These are phyloP conservation scores for Palloptera scutellata DNA, from an alignment of 2,888 invertebrate genomes.

Conservation along the genomic window DNA sequence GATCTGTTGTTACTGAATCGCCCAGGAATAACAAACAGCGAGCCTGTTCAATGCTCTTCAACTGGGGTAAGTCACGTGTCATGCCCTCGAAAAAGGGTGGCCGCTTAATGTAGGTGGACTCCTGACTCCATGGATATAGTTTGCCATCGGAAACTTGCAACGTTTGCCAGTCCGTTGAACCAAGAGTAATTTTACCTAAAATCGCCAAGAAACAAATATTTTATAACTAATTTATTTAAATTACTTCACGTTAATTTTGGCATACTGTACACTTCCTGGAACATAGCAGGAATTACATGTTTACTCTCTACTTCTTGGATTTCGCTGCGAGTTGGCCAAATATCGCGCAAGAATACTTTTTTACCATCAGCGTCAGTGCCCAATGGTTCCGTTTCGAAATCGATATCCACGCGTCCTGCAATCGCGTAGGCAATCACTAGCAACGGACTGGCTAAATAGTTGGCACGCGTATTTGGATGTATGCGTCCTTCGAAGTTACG, in stretches of 20 bases:
- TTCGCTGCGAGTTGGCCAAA: conserved; percentile 93
- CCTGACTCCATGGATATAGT: conserved; percentile 89
- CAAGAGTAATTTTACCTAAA: conserved; percentile 80
- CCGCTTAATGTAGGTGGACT: conserved; percentile 93
- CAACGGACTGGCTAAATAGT: conserved; percentile 97
- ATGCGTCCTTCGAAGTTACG: conserved; percentile 98
- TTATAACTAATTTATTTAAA: neutral
- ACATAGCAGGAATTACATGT: conserved; percentile 95
- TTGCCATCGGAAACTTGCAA: conserved; percentile 80
- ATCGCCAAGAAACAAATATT: neutral
- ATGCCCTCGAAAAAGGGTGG: conserved; percentile 95
- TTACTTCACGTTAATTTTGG: neutral
- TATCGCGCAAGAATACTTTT: conserved; percentile 85
- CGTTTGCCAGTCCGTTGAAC: conserved; percentile 86
- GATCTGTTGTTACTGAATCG: conserved; percentile 98
- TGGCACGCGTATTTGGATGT: conserved; percentile 95
- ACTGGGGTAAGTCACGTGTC: conserved; percentile 68
- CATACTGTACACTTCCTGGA: conserved; percentile 75
- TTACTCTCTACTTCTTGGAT: conserved; percentile 89
- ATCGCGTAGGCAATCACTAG: conserved; percentile 97
- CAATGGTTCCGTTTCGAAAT: conserved; percentile 88
- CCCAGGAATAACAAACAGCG: conserved; percentile 86
- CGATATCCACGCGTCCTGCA: conserved; percentile 93
- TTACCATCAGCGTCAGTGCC: conserved; percentile 75
- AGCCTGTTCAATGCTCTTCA: conserved; percentile 74